Percentiles rank a stretch among this genome's conserved stretches.
phyloP scores from a whole-genome alignment of 2,113 vertebrate genomes.

The Cariama cristata region DNA sequence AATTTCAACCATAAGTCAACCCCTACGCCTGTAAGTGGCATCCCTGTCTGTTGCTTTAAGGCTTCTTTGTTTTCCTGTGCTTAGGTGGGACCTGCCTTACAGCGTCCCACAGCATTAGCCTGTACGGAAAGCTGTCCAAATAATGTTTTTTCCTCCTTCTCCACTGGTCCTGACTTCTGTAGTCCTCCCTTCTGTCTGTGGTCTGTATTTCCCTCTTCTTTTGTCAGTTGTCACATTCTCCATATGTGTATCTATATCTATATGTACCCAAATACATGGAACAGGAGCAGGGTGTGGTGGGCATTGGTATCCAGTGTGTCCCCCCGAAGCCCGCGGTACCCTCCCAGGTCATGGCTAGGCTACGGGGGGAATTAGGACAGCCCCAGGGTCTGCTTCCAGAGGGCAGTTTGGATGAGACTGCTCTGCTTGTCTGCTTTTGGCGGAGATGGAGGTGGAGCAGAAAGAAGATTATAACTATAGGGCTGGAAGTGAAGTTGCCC shows the following conservation, averaged over 20 bases:
- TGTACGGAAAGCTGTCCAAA: background rate
- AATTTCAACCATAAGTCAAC: background rate
- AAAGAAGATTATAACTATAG: background rate
- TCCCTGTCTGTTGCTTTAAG: background rate
- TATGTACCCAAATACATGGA: background rate
- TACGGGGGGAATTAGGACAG: background rate
- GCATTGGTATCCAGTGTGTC: background rate
- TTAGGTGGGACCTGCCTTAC: background rate
- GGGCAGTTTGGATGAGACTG: background rate
- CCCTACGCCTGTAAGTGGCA: fast-evolving
- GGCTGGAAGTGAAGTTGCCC: no score
- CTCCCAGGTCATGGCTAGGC: background rate
- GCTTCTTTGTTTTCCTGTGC: background rate
- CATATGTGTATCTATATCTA: background rate
- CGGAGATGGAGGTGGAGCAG: background rate
- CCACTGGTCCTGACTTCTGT: background rate
- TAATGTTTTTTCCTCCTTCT: background rate
- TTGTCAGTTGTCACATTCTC: background rate
- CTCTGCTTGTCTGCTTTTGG: background rate
- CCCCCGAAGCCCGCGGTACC: no score
- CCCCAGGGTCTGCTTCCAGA: background rate
- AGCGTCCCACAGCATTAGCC: background rate
- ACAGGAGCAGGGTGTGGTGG: background rate
- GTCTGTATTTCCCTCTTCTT: background rate
- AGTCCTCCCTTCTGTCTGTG: background rate